Evolutionary conservation across 2,888 invertebrate genomes (phyloP).

Genomic region (Lypha dubia): DNA sequence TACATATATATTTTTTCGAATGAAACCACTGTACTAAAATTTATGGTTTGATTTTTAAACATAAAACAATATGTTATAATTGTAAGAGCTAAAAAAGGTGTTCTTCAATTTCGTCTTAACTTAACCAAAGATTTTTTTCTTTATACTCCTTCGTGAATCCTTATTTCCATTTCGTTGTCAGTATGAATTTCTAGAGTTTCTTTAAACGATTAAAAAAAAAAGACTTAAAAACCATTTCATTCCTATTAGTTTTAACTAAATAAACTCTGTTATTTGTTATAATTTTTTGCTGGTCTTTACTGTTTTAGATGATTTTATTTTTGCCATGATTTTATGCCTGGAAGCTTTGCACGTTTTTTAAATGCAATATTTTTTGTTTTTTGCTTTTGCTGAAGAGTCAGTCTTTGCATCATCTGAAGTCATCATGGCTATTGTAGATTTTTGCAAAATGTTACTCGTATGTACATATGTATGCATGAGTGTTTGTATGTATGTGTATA

Average conservation of each 20-base stretch:
- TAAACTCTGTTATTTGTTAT: constrained; percentile 53
- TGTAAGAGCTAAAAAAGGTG: not conserved
- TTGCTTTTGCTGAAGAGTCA: not conserved
- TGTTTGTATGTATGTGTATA: not conserved
- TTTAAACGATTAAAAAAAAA: constrained; percentile 1
- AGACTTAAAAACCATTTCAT: not conserved
- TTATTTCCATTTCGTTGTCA: not conserved
- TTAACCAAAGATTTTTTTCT: not conserved
- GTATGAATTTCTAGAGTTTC: not conserved
- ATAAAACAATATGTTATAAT: not conserved
- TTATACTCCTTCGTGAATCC: not conserved
- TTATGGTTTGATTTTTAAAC: no score
- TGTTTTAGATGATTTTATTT: not conserved
- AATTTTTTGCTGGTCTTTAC: constrained; percentile 32
- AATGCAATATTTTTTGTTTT: constrained; percentile 26
- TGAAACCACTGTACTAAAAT: no score
- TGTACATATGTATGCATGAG: not conserved
- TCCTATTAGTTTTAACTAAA: constrained; percentile 25
- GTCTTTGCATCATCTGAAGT: constrained; percentile 18
- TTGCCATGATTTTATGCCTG: constrained; percentile 69
- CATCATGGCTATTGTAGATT: constrained; percentile 37
- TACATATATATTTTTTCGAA: no score
- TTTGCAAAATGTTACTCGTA: constrained; percentile 13
- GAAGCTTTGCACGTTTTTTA: constrained; percentile 67
- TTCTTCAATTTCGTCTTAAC: not conserved